Evolutionary conservation across 2,888 invertebrate genomes (phyloP), one percentile per base, ranked within the genome.

Genomic region (Agonopterix alstromeriana): DNA sequence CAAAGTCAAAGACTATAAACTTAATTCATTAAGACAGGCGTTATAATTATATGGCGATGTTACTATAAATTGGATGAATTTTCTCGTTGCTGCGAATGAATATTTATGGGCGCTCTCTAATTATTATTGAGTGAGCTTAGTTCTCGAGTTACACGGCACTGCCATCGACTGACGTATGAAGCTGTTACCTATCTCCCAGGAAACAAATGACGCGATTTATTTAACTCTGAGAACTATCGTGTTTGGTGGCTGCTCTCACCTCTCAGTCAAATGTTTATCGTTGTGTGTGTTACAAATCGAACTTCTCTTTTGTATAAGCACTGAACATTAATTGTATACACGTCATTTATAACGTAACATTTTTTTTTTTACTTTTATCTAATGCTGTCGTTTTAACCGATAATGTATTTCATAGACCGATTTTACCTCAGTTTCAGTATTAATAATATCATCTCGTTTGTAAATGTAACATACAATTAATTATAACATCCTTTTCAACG

Each of bases 131-230:
- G 57, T 53, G 49, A 56, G 51, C 53, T 59, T 62, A 41, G n/a
- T n/a, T 10, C 11, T 41, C n/a, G 41, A 2, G 36, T 36, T 53
- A 49, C 53, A 52, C 48, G 46, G 45, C 48, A 51, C 50, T 50
- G 48, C 47, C 53, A 47, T 51, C 55, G 56, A 55, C 61, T 61
- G 55, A 61, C 55, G 67, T 67, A 73, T 73, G 67, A 70, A 70
- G 67, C 65, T 67, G 70, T 70, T 63, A 63, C 65, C 56, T 63
- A 56, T 56, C 58, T 63, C 64, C 62, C 54, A 60, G 65, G 64
- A 66, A 36, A 80, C 70, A 77, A 82, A 79, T 80, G 73, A 73
- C 65, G 65, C 60, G 53, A 73, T 82, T 81, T 77, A 78, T 82
- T 78, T 63, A 63, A 67, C 68, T 71, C 63, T 60, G 68, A 60